These are phyloP conservation scores for Piscicola geometra DNA, from an alignment of 2,888 invertebrate species.

Conservation along the genomic window DNA sequence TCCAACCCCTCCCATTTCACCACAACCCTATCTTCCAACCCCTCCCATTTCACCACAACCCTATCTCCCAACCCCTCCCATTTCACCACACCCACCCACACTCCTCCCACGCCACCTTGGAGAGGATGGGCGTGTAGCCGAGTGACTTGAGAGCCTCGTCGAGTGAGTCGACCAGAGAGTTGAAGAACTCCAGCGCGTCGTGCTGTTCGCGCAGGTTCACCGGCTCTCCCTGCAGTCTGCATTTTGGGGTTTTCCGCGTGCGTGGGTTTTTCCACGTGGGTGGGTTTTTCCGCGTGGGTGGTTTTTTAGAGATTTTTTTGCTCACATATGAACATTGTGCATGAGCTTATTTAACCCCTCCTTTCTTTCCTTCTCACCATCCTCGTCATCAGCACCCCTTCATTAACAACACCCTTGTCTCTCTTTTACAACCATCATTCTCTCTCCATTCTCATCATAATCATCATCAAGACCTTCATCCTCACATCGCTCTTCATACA, in stretches of 20 bases:
- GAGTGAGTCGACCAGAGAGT: constrained; percentile 89
- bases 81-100: neutral
- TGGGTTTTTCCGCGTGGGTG: too few species aligned
- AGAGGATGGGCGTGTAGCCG: constrained; percentile 62
- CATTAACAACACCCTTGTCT: too few species aligned
- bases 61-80: neutral
- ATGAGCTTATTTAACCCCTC: too few species aligned
- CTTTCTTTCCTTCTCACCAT: too few species aligned
- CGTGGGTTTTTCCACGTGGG: too few species aligned
- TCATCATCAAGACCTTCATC: too few species aligned
- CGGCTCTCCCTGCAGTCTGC: constrained; percentile 85
- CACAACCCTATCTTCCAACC: neutral
- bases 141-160: constrained; percentile 91
- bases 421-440: too few species aligned
- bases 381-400: too few species aligned
- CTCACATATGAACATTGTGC: too few species aligned
- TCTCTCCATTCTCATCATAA: too few species aligned
- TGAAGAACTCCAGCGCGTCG: constrained; percentile 97
- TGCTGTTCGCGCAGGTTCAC: constrained; percentile 96
- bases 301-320: too few species aligned
- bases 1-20: neutral
- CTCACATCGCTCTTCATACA: too few species aligned
- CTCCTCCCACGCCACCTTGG: constrained; percentile 57
- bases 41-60: neutral
- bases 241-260: neutral